A percentile compares a stretch with the other conserved stretches of the same genome.
Evolutionary conservation across 2,113 vertebrate species (phyloP).

Genomic region (Psephotus haematonotus): DNA sequence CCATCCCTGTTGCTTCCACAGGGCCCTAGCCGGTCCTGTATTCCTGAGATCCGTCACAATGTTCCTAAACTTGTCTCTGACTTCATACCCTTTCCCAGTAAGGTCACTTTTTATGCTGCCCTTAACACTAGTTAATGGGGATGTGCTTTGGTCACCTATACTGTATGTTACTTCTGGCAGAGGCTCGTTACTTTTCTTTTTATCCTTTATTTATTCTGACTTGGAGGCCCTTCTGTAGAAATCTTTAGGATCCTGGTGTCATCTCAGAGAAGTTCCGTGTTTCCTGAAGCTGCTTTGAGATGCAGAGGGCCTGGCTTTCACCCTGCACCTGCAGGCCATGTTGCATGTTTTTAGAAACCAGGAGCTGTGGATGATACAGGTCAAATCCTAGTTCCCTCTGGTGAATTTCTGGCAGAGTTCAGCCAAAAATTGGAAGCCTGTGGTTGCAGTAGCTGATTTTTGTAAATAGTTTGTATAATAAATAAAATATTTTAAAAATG

Average conservation of each 20-base stretch:
- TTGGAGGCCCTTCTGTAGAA: constrained; percentile 34
- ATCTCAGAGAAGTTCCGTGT: not conserved
- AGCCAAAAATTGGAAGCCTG: constrained; percentile 50
- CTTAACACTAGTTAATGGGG: not conserved
- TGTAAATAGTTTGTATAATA: constrained; percentile 84
- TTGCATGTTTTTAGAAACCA: constrained; percentile 55
- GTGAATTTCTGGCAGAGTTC: constrained; percentile 50
- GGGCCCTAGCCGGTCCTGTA: not conserved
- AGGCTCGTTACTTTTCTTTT: constrained; percentile 50
- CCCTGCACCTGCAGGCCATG: not conserved
- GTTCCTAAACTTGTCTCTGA: constrained; percentile 9
- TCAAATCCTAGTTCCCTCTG: constrained; percentile 40
- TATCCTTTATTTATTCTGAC: constrained; percentile 58
- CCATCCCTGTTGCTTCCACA: not conserved
- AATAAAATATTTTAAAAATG: constrained; percentile 73
- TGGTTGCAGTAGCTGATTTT: constrained; percentile 61
- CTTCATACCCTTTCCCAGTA: constrained; percentile 31
- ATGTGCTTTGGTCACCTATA: constrained; percentile 26
- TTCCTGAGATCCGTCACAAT: not conserved
- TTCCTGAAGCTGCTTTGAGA: constrained; percentile 18
- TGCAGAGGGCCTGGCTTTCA: constrained; percentile 3
- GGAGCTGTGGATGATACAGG: constrained; percentile 38
- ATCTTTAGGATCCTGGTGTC: not conserved
- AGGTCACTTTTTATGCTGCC: constrained; percentile 8
- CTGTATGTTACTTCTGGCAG: constrained; percentile 25